Evolutionary conservation across 2,113 vertebrate species (phyloP).

Genomic region (Bungarus multicinctus): DNA sequence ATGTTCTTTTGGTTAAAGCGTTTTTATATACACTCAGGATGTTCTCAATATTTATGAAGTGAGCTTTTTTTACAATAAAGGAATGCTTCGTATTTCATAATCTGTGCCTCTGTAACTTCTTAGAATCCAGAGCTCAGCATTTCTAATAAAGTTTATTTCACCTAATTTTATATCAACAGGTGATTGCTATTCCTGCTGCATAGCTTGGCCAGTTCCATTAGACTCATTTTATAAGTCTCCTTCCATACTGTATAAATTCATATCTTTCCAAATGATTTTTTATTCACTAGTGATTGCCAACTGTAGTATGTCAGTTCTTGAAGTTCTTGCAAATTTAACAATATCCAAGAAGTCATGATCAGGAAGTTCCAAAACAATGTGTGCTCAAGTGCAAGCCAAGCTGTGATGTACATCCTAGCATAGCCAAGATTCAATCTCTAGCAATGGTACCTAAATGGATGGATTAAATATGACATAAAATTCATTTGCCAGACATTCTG

Average conservation of each 20-base stretch:
- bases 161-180: background rate
- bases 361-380: background rate
- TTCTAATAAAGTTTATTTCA: background rate
- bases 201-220: background rate
- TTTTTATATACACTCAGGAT: background rate
- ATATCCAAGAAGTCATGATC: background rate
- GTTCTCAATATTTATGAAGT: background rate
- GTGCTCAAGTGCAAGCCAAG: background rate
- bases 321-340: background rate
- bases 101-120: background rate
- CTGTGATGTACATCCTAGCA: background rate
- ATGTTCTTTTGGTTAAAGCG: background rate
- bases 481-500: background rate
- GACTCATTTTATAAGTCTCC: background rate
- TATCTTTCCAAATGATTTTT: background rate
- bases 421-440: background rate
- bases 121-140: background rate
- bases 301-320: background rate
- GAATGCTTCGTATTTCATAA: background rate
- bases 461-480: background rate
- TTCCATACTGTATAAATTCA: background rate
- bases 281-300: background rate
- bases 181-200: background rate
- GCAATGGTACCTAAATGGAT: background rate
- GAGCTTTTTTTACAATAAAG: background rate